A percentile compares a stretch with the other conserved stretches of the same genome.
Conservation (phyloP, 2,113 vertebrate genomes). For the Puntigrus tetrazona region DNA sequence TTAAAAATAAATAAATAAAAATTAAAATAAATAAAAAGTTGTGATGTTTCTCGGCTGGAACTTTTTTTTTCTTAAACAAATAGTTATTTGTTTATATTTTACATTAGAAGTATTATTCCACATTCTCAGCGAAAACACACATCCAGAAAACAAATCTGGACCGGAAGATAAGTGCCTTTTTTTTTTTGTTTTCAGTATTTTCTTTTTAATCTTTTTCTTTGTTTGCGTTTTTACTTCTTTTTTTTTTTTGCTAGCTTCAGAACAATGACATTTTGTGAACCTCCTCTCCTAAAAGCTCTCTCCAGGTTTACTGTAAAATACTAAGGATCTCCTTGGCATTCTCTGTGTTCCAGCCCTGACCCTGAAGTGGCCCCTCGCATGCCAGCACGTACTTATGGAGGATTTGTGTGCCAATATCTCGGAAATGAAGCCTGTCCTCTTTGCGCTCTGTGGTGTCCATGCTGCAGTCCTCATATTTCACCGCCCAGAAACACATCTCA, state of each 20-base stretch:
- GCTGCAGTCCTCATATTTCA: constrained; percentile 82
- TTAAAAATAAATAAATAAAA: constrained; percentile 72
- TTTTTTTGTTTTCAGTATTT: constrained; percentile 56
- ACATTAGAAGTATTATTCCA: constrained; percentile 73
- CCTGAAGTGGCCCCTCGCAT: constrained; percentile 90
- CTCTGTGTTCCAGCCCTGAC: constrained; percentile 90
- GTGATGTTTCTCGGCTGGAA: constrained; percentile 73
- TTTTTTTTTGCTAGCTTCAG: constrained; percentile 18
- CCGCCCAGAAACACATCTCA: constrained; percentile 98
- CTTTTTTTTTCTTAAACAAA: constrained; percentile 68
- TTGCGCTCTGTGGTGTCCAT: constrained; percentile 69
- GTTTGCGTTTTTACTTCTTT: neutral
- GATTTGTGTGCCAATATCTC: constrained; percentile 88
- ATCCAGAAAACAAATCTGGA: constrained; percentile 71
- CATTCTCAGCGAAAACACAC: constrained; percentile 74
- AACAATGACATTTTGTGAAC: constrained; percentile 26
- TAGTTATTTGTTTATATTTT: constrained; percentile 63
- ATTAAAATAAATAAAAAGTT: constrained; percentile 79
- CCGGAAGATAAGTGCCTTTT: constrained; percentile 71
- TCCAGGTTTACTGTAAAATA: constrained; percentile 77
- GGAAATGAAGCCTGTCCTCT: constrained; percentile 81
- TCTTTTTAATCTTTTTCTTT: constrained; percentile 32
- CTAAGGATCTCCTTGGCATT: constrained; percentile 88
- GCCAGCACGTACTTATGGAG: constrained; percentile 86
- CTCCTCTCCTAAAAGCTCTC: constrained; percentile 50